Conservation (phyloP, 2,888 invertebrate genomes). For the Acrobasis consociella region DNA sequence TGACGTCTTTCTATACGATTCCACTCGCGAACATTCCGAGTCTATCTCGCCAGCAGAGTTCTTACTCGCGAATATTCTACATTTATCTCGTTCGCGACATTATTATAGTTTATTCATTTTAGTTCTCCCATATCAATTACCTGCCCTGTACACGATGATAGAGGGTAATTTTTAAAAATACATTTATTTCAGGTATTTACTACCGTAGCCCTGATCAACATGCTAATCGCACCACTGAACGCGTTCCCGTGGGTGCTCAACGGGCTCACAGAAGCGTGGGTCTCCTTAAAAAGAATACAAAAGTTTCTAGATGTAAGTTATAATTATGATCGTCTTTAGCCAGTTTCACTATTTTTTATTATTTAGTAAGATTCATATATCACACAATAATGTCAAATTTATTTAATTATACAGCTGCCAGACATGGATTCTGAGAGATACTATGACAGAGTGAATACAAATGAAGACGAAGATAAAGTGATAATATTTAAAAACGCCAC, state of each 20-base stretch:
- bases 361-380: too few species aligned
- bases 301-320: constrained; percentile 88
- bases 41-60: too few species aligned
- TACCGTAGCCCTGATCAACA: constrained; percentile 95
- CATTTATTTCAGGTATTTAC: constrained; percentile 87
- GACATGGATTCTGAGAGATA: constrained; percentile 85
- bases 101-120: too few species aligned
- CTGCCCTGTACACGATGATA: neutral
- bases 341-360: too few species aligned
- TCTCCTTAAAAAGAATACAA: constrained; percentile 94
- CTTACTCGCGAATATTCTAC: too few species aligned
- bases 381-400: neutral
- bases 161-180: neutral
- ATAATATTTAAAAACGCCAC: constrained; percentile 83
- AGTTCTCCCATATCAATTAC: neutral
- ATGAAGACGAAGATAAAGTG: constrained; percentile 78
- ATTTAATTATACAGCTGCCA: constrained; percentile 71
- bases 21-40: too few species aligned
- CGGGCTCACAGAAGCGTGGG: constrained; percentile 97
- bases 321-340: constrained; percentile 46
- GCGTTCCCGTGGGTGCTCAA: constrained; percentile 99
- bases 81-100: too few species aligned
- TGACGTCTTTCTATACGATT: too few species aligned
- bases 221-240: constrained; percentile 97
- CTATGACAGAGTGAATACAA: constrained; percentile 81